phyloP scores from a whole-genome alignment of 1,140 invertebrate genomes.

The Argopecten irradians region DNA sequence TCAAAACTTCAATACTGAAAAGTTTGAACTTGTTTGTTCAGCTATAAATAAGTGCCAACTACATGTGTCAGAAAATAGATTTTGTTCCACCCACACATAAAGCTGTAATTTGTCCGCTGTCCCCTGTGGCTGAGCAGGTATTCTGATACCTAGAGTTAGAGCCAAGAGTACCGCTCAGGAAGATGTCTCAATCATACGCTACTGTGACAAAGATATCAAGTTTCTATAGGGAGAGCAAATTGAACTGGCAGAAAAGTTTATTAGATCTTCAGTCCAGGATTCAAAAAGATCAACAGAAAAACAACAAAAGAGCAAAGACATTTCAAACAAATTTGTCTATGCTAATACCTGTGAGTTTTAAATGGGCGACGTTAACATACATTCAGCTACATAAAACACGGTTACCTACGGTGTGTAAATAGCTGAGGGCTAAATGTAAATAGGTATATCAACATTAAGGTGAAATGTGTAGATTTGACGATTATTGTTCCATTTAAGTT shows the following conservation, averaged over 20 bases:
- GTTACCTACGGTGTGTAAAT: background rate
- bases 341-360: background rate
- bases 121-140: background rate
- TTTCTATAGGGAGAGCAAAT: background rate
- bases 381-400: background rate
- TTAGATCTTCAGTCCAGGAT: background rate
- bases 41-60: background rate
- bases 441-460: background rate
- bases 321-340: slow-evolving; percentile 13
- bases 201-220: background rate
- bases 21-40: background rate
- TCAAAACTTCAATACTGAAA: background rate
- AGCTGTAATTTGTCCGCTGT: background rate
- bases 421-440: slow-evolving; percentile 4
- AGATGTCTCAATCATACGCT: background rate
- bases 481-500: slow-evolving; percentile 1
- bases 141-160: background rate
- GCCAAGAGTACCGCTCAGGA: background rate
- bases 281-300: background rate
- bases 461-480: background rate
- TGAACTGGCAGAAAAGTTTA: slow-evolving; percentile 6
- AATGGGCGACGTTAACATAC: background rate
- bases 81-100: background rate
- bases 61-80: background rate
- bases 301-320: background rate